Percentiles rank a stretch among this genome's conserved stretches.
phyloP scores from a whole-genome alignment of 2,888 invertebrate species.

The Lamproptera curius region DNA sequence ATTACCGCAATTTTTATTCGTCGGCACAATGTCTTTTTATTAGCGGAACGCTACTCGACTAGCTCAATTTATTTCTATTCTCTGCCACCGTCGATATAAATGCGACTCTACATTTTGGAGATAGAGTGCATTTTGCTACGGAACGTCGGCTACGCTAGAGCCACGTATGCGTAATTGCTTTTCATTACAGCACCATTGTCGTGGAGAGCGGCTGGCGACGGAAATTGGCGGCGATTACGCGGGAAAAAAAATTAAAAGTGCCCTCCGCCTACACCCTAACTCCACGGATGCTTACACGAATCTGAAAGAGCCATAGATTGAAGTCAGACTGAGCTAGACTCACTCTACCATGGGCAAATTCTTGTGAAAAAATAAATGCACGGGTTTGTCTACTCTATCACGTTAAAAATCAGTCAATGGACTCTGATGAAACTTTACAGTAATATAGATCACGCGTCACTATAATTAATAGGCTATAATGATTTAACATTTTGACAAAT shows the following conservation, averaged over 20 bases:
- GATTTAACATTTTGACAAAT: too few relatives aligned
- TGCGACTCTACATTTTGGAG: slow-evolving; percentile 22
- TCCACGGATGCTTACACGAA: too few relatives aligned
- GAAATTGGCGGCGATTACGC: slow-evolving; percentile 72
- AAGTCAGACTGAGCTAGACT: too few relatives aligned
- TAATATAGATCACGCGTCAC: too few relatives aligned
- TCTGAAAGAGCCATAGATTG: too few relatives aligned
- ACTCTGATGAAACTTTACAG: too few relatives aligned
- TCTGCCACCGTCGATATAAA: slow-evolving; percentile 26
- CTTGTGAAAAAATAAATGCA: too few relatives aligned
- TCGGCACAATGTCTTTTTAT: slow-evolving; percentile 70
- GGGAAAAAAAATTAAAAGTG: slow-evolving; percentile 70
- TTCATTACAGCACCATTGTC: slow-evolving; percentile 64
- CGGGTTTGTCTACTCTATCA: too few relatives aligned
- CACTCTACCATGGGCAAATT: too few relatives aligned
- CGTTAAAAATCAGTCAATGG: too few relatives aligned
- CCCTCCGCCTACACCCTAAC: too few relatives aligned
- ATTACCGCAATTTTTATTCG: slow-evolving; percentile 66
- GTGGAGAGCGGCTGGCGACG: slow-evolving; percentile 47
- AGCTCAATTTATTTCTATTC: slow-evolving; percentile 72
- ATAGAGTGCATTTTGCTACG: slow-evolving; percentile 31
- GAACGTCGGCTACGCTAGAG: slow-evolving; percentile 42
- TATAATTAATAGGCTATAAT: too few relatives aligned
- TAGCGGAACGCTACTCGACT: slow-evolving; percentile 57
- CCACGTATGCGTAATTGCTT: slow-evolving; percentile 77